These are phyloP conservation scores for Lasioglossum lativentre DNA, from an alignment of 2,888 invertebrate genomes.

Conservation along the genomic window DNA sequence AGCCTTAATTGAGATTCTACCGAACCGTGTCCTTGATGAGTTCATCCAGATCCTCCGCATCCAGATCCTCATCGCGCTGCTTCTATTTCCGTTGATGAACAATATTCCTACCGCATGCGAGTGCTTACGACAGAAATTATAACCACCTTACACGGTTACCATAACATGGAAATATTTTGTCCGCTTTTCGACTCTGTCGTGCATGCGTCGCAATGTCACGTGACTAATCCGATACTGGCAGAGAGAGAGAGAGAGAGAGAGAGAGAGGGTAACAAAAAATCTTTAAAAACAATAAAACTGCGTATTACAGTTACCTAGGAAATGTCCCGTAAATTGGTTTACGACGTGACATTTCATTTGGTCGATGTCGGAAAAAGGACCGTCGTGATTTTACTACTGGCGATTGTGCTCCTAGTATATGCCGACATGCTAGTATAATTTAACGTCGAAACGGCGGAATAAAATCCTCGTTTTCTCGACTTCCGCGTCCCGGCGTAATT, in stretches of 20 bases:
- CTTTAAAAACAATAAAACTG: too few relatives aligned
- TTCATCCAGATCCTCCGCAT: conserved; percentile 61
- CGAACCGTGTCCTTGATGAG: conserved; percentile 72
- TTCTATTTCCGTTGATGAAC: conserved; percentile 25
- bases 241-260: too few relatives aligned
- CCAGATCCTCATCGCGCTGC: conserved; percentile 7
- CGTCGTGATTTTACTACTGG: not conserved
- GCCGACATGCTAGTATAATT: not conserved
- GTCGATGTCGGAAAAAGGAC: not conserved
- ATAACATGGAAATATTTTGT: not conserved
- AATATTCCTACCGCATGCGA: not conserved
- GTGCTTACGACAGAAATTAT: not conserved
- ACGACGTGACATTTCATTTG: not conserved
- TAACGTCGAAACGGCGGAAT: not conserved
- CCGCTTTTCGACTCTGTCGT: too few relatives aligned
- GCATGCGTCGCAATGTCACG: too few relatives aligned
- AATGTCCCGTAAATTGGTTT: not conserved
- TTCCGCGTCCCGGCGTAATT: not conserved
- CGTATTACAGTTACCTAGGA: not conserved
- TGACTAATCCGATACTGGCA: too few relatives aligned
- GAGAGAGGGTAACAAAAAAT: too few relatives aligned
- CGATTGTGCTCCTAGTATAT: not conserved
- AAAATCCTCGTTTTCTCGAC: not conserved
- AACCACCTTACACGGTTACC: not conserved
- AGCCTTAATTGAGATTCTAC: conserved; percentile 73